phyloP scores from a whole-genome alignment of 1,140 invertebrate genomes.

The Leptoteleia sp. region DNA sequence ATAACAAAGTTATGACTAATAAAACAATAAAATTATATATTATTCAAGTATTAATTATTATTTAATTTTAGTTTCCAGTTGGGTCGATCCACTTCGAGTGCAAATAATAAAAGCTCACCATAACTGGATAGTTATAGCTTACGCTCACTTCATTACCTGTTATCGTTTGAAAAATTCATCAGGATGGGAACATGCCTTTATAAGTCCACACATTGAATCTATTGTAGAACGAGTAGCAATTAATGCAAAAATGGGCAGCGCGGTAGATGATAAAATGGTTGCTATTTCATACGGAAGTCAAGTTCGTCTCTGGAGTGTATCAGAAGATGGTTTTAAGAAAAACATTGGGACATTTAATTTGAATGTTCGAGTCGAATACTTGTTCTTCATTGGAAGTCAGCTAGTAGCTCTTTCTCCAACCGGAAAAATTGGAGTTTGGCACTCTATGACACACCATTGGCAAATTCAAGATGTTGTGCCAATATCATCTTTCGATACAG shows the following conservation, averaged over 20 bases:
- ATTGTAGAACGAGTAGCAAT: constrained; percentile 96
- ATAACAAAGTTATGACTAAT: too few species aligned
- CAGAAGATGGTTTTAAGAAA: constrained; percentile 88
- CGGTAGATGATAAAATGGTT: constrained; percentile 90
- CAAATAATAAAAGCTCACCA: constrained; percentile 98
- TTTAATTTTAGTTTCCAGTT: constrained; percentile 82
- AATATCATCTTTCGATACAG: constrained; percentile 97
- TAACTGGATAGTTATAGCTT: constrained; percentile 98
- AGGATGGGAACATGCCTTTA: constrained; percentile 97
- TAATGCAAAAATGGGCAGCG: constrained; percentile 93
- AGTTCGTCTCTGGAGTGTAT: constrained; percentile 94
- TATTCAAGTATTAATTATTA: too few species aligned
- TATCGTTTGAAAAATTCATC: constrained; percentile 97
- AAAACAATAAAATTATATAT: too few species aligned
- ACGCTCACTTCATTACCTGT: constrained; percentile 96
- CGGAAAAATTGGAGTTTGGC: constrained; percentile 99
- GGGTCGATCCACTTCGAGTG: constrained; percentile 92
- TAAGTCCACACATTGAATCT: constrained; percentile 93
- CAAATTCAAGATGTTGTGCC: constrained; percentile 97
- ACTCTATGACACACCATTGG: constrained; percentile 99
- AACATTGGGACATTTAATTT: constrained; percentile 96
- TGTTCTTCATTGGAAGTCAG: constrained; percentile 98
- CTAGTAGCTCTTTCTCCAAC: constrained; percentile 95
- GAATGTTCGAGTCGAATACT: constrained; percentile 94
- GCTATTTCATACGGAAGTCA: constrained; percentile 93